Evolutionary conservation across 2,113 vertebrate genomes (phyloP).

Genomic region (Salvelinus sp.): DNA sequence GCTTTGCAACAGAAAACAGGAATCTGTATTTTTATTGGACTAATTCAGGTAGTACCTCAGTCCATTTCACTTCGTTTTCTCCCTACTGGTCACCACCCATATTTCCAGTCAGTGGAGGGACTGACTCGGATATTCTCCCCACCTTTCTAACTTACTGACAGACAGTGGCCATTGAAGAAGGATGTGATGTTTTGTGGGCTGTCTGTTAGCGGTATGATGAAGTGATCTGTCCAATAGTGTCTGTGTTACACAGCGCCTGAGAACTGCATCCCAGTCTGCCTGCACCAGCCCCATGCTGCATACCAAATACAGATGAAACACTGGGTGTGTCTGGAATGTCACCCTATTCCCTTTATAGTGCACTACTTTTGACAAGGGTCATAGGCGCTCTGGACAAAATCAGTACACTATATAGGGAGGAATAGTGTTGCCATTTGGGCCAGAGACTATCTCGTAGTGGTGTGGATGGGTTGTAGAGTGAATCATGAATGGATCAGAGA

Average conservation of each 20-base stretch:
- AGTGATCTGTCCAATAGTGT: conserved; percentile 41
- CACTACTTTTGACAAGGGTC: no score
- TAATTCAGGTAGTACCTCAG: no score
- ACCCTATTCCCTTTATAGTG: no score
- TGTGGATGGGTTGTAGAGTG: conserved; percentile 6
- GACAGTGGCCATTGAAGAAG: conserved; percentile 30
- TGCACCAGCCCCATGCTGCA: background rate
- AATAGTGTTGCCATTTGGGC: no score
- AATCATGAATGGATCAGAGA: background rate
- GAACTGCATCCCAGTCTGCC: conserved; percentile 27
- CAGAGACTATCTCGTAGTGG: background rate
- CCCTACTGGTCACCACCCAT: background rate
- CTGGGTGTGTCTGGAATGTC: no score
- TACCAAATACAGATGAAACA: conserved; percentile 30
- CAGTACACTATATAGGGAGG: no score
- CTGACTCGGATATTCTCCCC: conserved; percentile 11
- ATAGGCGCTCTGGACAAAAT: no score
- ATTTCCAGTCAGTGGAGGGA: conserved; percentile 12
- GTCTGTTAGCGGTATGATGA: conserved; percentile 50
- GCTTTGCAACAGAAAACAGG: no score
- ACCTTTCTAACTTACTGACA: conserved; percentile 1
- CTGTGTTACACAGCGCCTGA: conserved; percentile 31
- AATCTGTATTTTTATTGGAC: no score
- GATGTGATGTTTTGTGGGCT: conserved; percentile 42
- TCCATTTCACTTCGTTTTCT: no score